A percentile compares a stretch with the other conserved stretches of the same genome.
phyloP scores from a whole-genome alignment of 2,797 vertebrate species.

The Acanthurus leucopareius region DNA sequence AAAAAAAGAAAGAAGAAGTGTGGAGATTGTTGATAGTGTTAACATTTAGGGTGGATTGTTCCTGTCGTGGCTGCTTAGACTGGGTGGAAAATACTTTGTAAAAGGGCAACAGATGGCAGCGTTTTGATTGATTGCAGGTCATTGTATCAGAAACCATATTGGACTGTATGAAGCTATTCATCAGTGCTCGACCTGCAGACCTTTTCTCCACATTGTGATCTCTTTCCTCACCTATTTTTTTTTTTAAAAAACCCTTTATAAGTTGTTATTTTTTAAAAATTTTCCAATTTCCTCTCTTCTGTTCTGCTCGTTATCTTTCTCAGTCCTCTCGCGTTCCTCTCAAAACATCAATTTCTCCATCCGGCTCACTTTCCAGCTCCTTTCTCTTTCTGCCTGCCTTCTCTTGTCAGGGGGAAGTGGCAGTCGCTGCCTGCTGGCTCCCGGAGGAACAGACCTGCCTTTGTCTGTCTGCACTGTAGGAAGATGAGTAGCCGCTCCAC shows the following conservation, averaged over 20 bases:
- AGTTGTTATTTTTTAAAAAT: too few relatives aligned
- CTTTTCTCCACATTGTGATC: constrained; percentile 9
- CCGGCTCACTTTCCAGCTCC: constrained; percentile 38
- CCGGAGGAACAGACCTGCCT: constrained; percentile 78
- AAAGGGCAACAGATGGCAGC: constrained; percentile 48
- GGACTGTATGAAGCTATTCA: constrained; percentile 27
- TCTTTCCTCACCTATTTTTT: background rate
- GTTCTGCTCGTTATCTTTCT: constrained; percentile 28
- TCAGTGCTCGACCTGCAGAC: constrained; percentile 23
- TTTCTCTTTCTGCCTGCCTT: constrained; percentile 30
- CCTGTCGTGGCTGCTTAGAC: constrained; percentile 40
- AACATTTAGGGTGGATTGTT: constrained; percentile 55
- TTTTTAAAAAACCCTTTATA: background rate
- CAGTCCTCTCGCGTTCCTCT: constrained; percentile 36
- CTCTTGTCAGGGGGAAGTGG: constrained; percentile 66
- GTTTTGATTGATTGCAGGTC: constrained; percentile 40
- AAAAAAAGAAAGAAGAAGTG: background rate
- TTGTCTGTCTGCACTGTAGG: constrained; percentile 77
- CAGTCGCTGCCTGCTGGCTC: constrained; percentile 60
- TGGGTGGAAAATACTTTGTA: constrained; percentile 44
- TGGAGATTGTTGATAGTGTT: constrained; percentile 50
- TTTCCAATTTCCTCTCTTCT: constrained; percentile 16
- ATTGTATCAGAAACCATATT: constrained; percentile 16
- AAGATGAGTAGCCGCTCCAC: constrained; percentile 74
- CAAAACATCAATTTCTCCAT: constrained; percentile 52